Evolutionary conservation across 2,113 vertebrate species (phyloP).

Genomic region (Nothoprocta pentlandii): DNA sequence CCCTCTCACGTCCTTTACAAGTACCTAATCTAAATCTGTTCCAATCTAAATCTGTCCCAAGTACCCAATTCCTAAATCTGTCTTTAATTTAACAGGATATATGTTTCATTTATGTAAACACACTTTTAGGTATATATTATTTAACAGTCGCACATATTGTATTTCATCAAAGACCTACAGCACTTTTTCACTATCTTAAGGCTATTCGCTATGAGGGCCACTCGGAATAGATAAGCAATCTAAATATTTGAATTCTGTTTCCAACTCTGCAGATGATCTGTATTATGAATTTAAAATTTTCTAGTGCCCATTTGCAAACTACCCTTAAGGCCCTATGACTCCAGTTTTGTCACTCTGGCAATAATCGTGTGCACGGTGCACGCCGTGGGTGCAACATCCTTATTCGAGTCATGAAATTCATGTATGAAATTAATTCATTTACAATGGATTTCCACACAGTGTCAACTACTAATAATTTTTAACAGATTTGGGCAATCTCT

Average conservation of each 20-base stretch:
- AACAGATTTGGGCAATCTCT: neutral
- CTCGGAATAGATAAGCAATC: neutral
- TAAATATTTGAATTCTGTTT: neutral
- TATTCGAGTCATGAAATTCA: neutral
- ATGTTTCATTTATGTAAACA: neutral
- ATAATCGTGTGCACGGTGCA: fast-evolving
- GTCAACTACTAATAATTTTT: neutral
- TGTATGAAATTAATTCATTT: neutral
- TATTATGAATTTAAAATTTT: neutral
- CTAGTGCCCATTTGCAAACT: neutral
- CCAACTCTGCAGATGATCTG: no score
- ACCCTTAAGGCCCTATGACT: neutral
- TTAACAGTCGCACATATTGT: neutral
- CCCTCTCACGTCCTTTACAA: neutral
- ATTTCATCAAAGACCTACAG: neutral
- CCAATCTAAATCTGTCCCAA: neutral
- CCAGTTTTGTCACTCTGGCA: neutral
- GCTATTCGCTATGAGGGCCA: neutral
- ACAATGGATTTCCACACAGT: neutral
- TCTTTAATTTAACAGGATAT: neutral
- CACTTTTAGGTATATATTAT: neutral
- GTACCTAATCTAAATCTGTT: neutral
- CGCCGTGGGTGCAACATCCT: fast-evolving
- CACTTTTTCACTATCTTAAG: neutral
- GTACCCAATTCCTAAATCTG: neutral